Conservation (phyloP, 2,797 vertebrate genomes). For the Pantherophis alleghaniensis region DNA sequence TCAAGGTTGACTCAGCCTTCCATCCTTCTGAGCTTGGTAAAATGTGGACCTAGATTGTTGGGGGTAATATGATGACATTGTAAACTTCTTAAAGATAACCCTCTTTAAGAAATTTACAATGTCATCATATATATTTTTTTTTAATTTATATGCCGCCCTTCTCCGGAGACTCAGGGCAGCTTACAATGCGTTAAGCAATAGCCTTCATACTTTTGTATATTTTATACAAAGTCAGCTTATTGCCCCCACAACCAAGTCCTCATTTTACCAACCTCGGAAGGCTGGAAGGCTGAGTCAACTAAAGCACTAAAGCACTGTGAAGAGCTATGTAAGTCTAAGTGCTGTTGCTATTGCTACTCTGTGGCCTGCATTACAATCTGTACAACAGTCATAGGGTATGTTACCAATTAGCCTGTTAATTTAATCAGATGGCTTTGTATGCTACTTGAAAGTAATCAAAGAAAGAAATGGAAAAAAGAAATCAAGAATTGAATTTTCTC, state of each 20-base stretch:
- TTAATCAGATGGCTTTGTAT: neutral
- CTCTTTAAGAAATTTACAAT: too few relatives aligned
- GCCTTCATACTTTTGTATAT: too few relatives aligned
- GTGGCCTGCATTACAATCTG: neutral
- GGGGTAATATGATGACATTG: neutral
- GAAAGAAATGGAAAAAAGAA: neutral
- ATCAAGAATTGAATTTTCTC: neutral
- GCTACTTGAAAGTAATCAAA: neutral
- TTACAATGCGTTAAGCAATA: too few relatives aligned
- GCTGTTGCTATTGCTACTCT: neutral
- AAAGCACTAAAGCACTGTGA: neutral
- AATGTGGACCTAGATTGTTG: neutral
- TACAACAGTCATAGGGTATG: neutral
- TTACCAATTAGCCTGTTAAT: neutral
- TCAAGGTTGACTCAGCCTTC: neutral
- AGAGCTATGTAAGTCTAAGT: neutral
- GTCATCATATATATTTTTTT: too few relatives aligned
- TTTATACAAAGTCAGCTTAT: too few relatives aligned
- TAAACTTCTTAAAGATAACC: neutral
- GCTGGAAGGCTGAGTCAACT: too few relatives aligned
- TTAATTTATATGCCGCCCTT: too few relatives aligned
- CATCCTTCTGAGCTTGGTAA: neutral
- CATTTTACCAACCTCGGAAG: too few relatives aligned
- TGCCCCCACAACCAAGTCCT: too few relatives aligned
- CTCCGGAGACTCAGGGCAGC: too few relatives aligned